Percentiles rank a stretch among this genome's conserved stretches.
phyloP scores from a whole-genome alignment of 2,797 vertebrate genomes.

The Trematomus bernacchii region DNA sequence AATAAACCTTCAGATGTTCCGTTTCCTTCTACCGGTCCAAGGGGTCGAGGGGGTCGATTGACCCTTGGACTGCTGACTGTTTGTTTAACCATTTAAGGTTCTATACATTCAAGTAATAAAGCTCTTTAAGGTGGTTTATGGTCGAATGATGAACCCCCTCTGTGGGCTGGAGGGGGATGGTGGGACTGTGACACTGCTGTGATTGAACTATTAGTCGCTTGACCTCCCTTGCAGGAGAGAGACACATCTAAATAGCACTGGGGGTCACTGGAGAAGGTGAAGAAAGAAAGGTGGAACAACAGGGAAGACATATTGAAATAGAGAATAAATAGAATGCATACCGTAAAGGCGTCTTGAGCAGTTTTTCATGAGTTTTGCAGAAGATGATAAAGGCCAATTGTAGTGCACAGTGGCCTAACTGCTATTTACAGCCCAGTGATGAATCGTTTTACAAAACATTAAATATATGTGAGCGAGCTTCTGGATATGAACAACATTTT shows the following conservation, averaged over 20 bases:
- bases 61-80: constrained; percentile 89
- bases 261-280: constrained; percentile 79
- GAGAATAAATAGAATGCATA: not conserved
- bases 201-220: constrained; percentile 96
- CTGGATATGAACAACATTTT: constrained; percentile 58
- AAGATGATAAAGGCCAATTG: constrained; percentile 14
- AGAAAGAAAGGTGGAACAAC: constrained; percentile 1
- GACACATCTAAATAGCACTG: constrained; percentile 85
- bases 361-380: constrained; percentile 5
- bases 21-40: constrained; percentile 75
- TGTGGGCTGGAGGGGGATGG: constrained; percentile 56
- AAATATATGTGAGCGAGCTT: constrained; percentile 51
- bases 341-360: constrained; percentile 5
- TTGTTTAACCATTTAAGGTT: constrained; percentile 93
- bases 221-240: constrained; percentile 90
- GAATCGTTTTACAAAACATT: constrained; percentile 58
- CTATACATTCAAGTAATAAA: constrained; percentile 91
- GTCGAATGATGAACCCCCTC: constrained; percentile 92
- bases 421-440: constrained; percentile 19
- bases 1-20: constrained; percentile 24
- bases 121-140: constrained; percentile 91
- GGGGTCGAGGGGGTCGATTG: constrained; percentile 91
- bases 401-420: constrained; percentile 4
- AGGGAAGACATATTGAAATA: constrained; percentile 74
- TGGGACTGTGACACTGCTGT: constrained; percentile 91